Evolutionary conservation across 2,797 vertebrate genomes (phyloP).

Genomic region (Lemur catta): DNA sequence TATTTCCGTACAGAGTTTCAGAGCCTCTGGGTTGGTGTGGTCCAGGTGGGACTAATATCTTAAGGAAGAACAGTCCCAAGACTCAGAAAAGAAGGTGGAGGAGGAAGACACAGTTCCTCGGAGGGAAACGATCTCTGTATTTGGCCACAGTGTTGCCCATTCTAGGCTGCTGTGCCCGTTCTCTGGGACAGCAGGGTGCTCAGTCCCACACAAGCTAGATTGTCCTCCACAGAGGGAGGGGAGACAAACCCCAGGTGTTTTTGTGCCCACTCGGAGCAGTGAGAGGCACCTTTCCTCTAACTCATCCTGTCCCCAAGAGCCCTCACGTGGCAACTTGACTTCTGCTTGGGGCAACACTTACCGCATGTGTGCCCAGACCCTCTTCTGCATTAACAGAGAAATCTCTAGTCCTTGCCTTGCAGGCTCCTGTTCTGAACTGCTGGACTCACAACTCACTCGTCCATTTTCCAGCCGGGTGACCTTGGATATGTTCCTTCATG

Average conservation of each 20-base stretch:
- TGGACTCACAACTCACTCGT: background rate
- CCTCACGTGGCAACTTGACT: background rate
- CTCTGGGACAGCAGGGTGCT: rapidly evolving
- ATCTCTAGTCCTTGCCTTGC: background rate
- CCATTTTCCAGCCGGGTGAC: background rate
- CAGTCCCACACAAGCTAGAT: rapidly evolving
- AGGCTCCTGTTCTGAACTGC: background rate
- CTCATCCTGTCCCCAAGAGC: background rate
- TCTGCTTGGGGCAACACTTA: background rate
- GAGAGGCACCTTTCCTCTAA: background rate
- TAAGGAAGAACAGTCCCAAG: background rate
- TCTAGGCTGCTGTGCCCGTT: background rate
- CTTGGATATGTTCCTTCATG: background rate
- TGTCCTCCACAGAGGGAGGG: background rate
- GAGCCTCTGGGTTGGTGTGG: background rate
- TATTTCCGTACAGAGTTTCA: background rate
- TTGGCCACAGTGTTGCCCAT: rapidly evolving
- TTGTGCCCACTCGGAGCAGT: background rate
- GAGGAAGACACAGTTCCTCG: rapidly evolving
- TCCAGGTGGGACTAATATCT: background rate
- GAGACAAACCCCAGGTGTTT: background rate
- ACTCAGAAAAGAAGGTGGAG: background rate
- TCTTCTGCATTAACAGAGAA: background rate
- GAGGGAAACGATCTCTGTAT: rapidly evolving
- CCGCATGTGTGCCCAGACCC: background rate